These are phyloP conservation scores for Cotesia vestalis DNA, from an alignment of 1,140 invertebrate genomes.

Conservation along the genomic window DNA sequence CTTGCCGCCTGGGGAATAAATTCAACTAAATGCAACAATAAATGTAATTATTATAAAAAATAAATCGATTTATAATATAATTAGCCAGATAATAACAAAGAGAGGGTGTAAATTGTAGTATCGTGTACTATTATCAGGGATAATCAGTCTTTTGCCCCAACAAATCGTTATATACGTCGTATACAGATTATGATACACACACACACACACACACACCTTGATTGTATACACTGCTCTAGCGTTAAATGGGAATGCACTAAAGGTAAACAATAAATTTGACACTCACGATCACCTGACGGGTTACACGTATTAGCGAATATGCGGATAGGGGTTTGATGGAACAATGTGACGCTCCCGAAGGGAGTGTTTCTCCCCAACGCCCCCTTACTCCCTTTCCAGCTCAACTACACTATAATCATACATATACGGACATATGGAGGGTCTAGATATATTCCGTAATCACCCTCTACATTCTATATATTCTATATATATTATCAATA, in stretches of 20 bases:
- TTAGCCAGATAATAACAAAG: too few species aligned
- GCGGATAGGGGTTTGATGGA: slow-evolving; percentile 1
- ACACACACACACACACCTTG: slow-evolving; percentile 2
- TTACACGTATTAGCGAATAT: slow-evolving; percentile 8
- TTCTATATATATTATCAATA: too few species aligned
- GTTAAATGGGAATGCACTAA: slow-evolving; percentile 16
- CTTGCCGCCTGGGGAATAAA: too few species aligned
- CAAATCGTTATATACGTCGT: too few species aligned
- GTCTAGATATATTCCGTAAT: slow-evolving; percentile 1
- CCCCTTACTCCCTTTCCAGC: background rate
- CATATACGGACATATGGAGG: background rate
- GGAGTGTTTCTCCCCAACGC: slow-evolving; percentile 18
- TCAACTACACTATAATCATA: background rate
- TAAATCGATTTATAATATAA: too few species aligned
- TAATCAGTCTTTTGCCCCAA: background rate
- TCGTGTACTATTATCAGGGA: background rate
- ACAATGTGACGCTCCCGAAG: slow-evolving; percentile 36
- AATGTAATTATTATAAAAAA: too few species aligned
- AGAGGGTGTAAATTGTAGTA: too few species aligned
- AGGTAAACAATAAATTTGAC: slow-evolving; percentile 39
- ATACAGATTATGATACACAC: too few species aligned
- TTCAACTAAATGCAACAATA: too few species aligned
- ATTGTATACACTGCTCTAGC: too few species aligned
- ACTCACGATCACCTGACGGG: slow-evolving; percentile 36
- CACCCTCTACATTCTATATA: background rate